Evolutionary conservation across 1,140 invertebrate genomes (phyloP), one percentile per base, ranked within the genome.

Genomic region (Bombus confusus): DNA sequence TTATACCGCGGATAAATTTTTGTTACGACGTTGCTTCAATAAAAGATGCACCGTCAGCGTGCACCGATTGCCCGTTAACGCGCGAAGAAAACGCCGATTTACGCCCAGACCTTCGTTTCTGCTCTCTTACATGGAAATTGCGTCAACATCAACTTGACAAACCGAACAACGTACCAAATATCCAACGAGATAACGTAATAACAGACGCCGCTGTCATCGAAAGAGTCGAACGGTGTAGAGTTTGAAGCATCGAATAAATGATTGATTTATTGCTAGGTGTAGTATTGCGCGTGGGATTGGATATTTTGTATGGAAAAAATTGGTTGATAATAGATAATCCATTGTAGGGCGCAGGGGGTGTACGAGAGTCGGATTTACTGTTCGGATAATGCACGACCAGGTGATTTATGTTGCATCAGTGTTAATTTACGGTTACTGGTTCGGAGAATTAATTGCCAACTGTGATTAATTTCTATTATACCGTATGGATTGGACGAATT

Each of bases 1-100:
- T 84, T 84, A 84, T 47, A 71, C 39, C 3, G 3, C 6, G 75
- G 47, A 84, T 84, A 84, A 84, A 84, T 84, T 84, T 84, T 84
- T 52, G 82, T 84, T 84, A 71, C 75, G 66, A 59, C 12, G 64
- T 28, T 41, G 75, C n/a, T 13, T 78, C 75, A n/a, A 84, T 59
- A 62, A 79, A 84, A 84, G 64, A 57, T 69, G 75, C 82, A 28
- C 3, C 62, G 81, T 83, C 81, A 69, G 34, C 64, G 18, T 59
- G 74, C 22, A 12, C 47, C 82, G 34, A 84, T 84, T 79, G 43
- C 12, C 8, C 43, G 13, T 59, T 25, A 31, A 62, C 13, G 41
- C 43, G 12, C 8, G 5, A 76, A 41, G 34, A 41, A 64, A 68
- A 69, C 2, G 39, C 25, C 13, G 47, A 52, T 52, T 41, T 13